A percentile compares a stretch with the other conserved stretches of the same genome.
These are phyloP conservation scores for Nymphalis polychloros DNA, from an alignment of 2,888 invertebrate genomes.

Conservation along the genomic window DNA sequence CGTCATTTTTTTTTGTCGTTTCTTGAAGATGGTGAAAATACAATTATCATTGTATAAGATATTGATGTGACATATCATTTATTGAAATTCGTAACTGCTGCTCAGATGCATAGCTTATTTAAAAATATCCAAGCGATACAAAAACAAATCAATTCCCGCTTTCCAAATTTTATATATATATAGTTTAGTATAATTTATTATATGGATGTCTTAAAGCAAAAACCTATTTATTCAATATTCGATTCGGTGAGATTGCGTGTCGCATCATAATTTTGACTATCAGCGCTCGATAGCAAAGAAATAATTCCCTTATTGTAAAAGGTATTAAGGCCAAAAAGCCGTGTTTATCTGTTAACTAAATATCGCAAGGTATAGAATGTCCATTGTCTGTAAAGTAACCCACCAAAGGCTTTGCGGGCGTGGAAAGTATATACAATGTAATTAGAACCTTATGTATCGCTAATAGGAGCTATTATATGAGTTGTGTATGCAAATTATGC, in stretches of 20 bases:
- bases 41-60: too few species aligned
- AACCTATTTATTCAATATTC: constrained; percentile 33
- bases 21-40: too few species aligned
- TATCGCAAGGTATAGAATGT: constrained; percentile 55
- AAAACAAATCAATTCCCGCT: too few species aligned
- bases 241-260: constrained; percentile 29
- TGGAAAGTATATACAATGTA: constrained; percentile 42
- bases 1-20: too few species aligned
- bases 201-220: constrained; percentile 42
- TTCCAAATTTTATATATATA: background rate
- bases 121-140: too few species aligned
- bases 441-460: constrained; percentile 46
- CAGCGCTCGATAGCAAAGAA: constrained; percentile 23
- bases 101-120: too few species aligned
- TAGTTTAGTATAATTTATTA: background rate
- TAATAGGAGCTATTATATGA: constrained; percentile 39
- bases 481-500: constrained; percentile 28
- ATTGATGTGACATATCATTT: too few species aligned
- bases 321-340: constrained; percentile 28
- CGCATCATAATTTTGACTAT: constrained; percentile 35
- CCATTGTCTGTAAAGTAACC: constrained; percentile 62
- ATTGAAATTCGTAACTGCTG: too few species aligned
- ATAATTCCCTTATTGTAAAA: constrained; percentile 26
- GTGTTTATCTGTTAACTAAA: constrained; percentile 26
- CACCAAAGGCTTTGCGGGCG: constrained; percentile 40